These are phyloP conservation scores for Lepus oiostolus DNA, from an alignment of 2,797 vertebrate genomes.

Conservation along the genomic window DNA sequence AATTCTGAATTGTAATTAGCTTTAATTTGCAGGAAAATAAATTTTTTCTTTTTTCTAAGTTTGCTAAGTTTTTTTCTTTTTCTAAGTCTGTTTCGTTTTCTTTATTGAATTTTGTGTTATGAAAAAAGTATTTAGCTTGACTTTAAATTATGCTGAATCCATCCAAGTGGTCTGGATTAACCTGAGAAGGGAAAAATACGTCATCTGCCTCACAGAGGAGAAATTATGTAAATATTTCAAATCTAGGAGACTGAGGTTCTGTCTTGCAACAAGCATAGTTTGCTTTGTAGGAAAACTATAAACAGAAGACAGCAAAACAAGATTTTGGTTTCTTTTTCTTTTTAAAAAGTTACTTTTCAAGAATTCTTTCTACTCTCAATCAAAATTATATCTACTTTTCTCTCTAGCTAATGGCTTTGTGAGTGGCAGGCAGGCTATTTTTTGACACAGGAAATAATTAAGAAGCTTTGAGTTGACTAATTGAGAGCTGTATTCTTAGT, in stretches of 20 bases:
- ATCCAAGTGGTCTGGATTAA: not conserved
- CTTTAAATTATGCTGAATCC: not conserved
- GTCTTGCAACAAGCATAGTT: not conserved
- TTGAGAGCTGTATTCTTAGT: conserved; percentile 66
- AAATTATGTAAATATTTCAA: not conserved
- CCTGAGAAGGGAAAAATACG: not conserved
- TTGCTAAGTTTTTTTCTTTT: not conserved
- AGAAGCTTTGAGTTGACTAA: conserved; percentile 60
- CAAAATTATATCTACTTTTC: conserved; percentile 65
- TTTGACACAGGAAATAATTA: conserved; percentile 79
- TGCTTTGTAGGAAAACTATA: not conserved
- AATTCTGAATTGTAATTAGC: not conserved
- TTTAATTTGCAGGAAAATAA: conserved; percentile 16
- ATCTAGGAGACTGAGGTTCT: not conserved
- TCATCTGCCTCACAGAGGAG: not conserved
- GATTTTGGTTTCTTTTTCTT: not conserved
- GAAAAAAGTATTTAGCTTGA: not conserved
- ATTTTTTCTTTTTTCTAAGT: too few species aligned
- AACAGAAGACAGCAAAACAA: not conserved
- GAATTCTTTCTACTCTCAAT: conserved; percentile 2
- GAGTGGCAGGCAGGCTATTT: conserved; percentile 62
- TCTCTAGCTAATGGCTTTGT: conserved; percentile 70
- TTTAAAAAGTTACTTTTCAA: not conserved
- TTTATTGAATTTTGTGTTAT: conserved; percentile 7
- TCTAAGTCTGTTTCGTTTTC: not conserved